Conservation (phyloP, 2,797 vertebrate species). For the Cryptoblepharus egeriae region DNA sequence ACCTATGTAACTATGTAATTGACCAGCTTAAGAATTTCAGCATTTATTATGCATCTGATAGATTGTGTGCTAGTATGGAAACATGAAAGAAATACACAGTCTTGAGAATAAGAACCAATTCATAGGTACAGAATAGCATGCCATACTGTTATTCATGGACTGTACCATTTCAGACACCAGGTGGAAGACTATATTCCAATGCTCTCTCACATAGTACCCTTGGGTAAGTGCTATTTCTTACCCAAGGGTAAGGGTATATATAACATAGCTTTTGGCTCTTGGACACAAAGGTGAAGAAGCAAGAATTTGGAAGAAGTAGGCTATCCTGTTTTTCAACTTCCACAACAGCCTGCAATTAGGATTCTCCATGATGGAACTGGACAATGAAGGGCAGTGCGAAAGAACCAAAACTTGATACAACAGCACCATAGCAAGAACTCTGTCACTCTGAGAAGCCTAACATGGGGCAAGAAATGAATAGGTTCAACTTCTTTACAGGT, state of each 20-base stretch:
- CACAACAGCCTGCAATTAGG: not conserved
- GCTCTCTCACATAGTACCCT: not conserved
- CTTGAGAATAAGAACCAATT: no score
- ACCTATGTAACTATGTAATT: no score
- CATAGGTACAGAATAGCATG: no score
- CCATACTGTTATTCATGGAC: not conserved
- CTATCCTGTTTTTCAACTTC: not conserved
- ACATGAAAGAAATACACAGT: no score
- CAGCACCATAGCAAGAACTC: not conserved
- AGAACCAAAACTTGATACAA: not conserved
- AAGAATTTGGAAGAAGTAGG: not conserved
- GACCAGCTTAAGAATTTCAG: no score
- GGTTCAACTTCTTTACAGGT: not conserved
- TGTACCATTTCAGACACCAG: not conserved
- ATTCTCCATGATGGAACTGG: not conserved
- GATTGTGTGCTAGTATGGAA: no score
- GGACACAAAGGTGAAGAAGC: not conserved
- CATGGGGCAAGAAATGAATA: not conserved
- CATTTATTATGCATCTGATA: no score
- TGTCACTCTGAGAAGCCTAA: not conserved
- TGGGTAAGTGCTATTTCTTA: not conserved
- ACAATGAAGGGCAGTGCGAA: not conserved
- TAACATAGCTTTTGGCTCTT: not conserved
- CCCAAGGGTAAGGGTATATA: no score
- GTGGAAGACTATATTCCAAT: not conserved